Conservation (phyloP, 1,140 invertebrate species). For the Camponotus floridanus region DNA sequence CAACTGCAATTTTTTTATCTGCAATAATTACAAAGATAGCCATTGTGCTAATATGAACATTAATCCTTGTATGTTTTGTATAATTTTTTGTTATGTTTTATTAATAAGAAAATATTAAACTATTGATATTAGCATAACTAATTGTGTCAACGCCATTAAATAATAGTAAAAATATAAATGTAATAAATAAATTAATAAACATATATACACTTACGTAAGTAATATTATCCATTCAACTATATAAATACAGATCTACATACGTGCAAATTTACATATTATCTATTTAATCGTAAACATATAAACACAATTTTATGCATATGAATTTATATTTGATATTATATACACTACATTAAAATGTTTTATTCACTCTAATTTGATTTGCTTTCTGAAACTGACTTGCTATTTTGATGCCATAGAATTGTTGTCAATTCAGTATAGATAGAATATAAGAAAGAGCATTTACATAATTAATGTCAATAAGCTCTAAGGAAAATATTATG, state of each 20-base stretch:
- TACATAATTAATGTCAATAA: slow-evolving; percentile 8
- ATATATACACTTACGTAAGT: not conserved
- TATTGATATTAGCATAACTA: not conserved
- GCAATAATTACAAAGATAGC: not conserved
- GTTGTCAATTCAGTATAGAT: not conserved
- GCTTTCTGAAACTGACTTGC: no score
- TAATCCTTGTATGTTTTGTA: not conserved
- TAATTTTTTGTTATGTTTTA: slow-evolving; percentile 1
- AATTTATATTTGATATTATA: not conserved
- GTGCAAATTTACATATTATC: not conserved
- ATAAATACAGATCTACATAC: not conserved
- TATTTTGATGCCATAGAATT: not conserved
- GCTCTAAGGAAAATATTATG: not conserved
- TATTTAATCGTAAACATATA: slow-evolving; percentile 13
- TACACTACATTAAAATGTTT: not conserved
- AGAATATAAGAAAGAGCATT: not conserved
- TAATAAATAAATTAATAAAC: not conserved
- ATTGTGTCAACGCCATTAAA: not conserved
- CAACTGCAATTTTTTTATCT: slow-evolving; percentile 1
- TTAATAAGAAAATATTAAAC: not conserved
- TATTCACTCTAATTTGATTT: not conserved
- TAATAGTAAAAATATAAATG: not conserved
- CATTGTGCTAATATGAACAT: not conserved
- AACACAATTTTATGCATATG: not conserved
- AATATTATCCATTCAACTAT: slow-evolving; percentile 37